phyloP scores from a whole-genome alignment of 2,888 invertebrate species.

The Eumerus sabulonum region DNA sequence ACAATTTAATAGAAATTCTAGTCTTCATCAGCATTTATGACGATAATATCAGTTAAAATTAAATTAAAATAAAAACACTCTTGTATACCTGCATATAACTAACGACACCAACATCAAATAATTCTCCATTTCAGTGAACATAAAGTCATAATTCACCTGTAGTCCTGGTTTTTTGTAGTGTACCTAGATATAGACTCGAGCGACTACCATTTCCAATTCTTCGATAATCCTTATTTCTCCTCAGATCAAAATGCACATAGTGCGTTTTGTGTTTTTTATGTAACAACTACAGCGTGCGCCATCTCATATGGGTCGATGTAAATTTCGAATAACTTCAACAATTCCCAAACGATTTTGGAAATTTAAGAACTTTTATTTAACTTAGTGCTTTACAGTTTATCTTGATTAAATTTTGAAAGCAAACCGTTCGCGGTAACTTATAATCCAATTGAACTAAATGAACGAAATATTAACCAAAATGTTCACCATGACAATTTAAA shows the following conservation, averaged over 20 bases:
- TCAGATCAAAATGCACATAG: slow-evolving; percentile 20
- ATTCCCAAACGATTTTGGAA: no score
- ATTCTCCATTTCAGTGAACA: slow-evolving; percentile 59
- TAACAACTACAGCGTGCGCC: no score
- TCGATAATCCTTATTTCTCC: background rate
- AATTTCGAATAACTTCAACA: no score
- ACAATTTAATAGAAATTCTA: slow-evolving; percentile 42
- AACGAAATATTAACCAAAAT: no score
- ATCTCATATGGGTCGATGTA: no score
- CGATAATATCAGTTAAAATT: slow-evolving; percentile 62
- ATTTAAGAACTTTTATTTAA: slow-evolving; percentile 8
- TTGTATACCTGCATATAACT: slow-evolving; percentile 45
- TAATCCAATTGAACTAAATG: no score
- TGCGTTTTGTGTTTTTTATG: slow-evolving; percentile 27
- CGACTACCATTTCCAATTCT: background rate
- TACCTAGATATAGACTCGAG: no score
- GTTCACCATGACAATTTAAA: no score
- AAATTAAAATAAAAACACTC: slow-evolving; percentile 25
- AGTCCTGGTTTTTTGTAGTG: no score
- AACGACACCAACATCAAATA: slow-evolving; percentile 11
- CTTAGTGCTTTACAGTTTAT: no score
- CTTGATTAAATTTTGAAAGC: no score
- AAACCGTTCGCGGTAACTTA: no score
- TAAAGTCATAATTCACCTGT: slow-evolving; percentile 3
- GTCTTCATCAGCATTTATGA: slow-evolving; percentile 55